Evolutionary conservation across 2,888 invertebrate species (phyloP).

Genomic region (Pimpla rufipes): DNA sequence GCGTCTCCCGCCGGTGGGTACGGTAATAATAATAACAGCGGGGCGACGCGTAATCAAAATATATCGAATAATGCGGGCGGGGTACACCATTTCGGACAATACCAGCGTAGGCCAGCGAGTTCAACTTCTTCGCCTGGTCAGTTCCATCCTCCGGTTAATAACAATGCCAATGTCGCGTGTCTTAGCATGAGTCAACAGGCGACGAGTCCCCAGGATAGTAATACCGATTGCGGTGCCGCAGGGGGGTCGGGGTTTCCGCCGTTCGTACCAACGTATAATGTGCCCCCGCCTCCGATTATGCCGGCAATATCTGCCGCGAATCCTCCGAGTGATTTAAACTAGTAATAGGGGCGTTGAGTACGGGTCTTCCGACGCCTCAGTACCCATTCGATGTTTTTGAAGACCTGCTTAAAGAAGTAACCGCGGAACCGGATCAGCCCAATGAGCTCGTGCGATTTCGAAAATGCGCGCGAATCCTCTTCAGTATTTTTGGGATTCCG

Average conservation of each 20-base stretch:
- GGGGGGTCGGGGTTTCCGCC: not conserved
- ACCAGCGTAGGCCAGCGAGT: no score
- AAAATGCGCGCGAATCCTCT: slow-evolving; percentile 45
- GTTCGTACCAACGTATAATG: not conserved
- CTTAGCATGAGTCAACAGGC: no score
- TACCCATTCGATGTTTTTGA: slow-evolving; percentile 38
- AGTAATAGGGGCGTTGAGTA: slow-evolving; percentile 29
- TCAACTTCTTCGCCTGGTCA: no score
- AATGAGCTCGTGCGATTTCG: not conserved
- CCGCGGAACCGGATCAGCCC: not conserved
- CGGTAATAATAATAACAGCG: not conserved
- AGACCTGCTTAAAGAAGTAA: slow-evolving; percentile 38
- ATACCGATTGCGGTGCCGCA: no score
- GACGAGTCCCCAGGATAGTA: no score
- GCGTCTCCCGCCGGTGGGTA: not conserved
- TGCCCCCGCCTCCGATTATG: not conserved
- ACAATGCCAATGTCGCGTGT: no score
- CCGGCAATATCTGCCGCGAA: not conserved
- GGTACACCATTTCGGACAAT: no score
- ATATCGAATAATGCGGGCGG: not conserved
- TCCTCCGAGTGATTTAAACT: slow-evolving; percentile 59
- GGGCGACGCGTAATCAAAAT: not conserved
- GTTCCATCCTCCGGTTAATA: no score
- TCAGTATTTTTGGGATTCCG: slow-evolving; percentile 32
- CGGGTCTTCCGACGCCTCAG: slow-evolving; percentile 46